Evolutionary conservation across 2,797 vertebrate genomes (phyloP), one percentile per base, ranked within the genome.

Genomic region (Acanthurus leucopareius): DNA sequence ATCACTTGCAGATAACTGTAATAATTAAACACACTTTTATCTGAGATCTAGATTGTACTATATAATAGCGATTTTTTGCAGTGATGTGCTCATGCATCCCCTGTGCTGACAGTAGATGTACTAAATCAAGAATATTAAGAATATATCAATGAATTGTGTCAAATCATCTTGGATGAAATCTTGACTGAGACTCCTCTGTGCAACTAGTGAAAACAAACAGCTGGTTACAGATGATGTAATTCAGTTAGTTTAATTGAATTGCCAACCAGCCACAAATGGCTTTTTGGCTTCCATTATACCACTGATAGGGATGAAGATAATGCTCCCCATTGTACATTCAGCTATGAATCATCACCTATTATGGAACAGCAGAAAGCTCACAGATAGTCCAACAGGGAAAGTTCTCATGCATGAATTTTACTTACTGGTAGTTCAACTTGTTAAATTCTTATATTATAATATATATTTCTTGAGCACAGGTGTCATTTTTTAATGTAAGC

Each of bases 1-100:
- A 72, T 75, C 57, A 48, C 65, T 70, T 82, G 69, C 73, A 65
- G 87, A 87, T 88, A 80, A 88, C 89, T 3, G 25, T 5, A 45
- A 53, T 28, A 52, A 73, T 48, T 14, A 22, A 77, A 75, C 11
- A 58, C 11, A 6, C 73, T 66, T 70, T 61, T 57, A 22, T 52
- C 4, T 40, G 9, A 69, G 7, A 66, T 45, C 19, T 78, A 4
- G 6, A 72, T 11, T 58, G n/a, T 40, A 22, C 7, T 8, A 56
- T 9, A 25, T 48, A 0, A 8, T 56, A 17, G 9, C 1, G n/a
- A 38, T 44, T 47, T 64, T 19, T 48, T 28, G 5, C 48, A 63
- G 7, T 25, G 35, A 40, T 0, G 4, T 52, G n/a, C 51, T 22
- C 42, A 51, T 28, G n/a, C 5, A 20, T 54, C 20, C n/a, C 5